Percentiles rank a stretch among this genome's conserved stretches.
These are phyloP conservation scores for Leptogaster cylindrica DNA, from an alignment of 2,888 invertebrate species.

Conservation along the genomic window DNA sequence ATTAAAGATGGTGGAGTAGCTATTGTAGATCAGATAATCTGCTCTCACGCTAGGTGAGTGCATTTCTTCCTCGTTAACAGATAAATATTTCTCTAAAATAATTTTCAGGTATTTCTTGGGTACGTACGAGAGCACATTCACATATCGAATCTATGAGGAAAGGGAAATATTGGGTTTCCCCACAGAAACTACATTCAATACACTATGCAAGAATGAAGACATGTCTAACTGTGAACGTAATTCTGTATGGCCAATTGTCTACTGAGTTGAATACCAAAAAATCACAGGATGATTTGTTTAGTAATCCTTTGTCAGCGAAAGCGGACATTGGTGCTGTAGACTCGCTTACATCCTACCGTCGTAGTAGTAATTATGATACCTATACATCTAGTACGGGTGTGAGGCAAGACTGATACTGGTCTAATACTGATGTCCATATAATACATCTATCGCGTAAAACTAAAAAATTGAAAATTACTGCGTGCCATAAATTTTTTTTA, in stretches of 20 bases:
- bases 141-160: conserved; percentile 96
- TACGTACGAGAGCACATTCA: conserved; percentile 93
- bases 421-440: no score
- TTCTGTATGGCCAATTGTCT: conserved; percentile 77
- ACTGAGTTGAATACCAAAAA: no score
- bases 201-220: conserved; percentile 66
- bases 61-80: background rate
- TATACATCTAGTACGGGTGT: no score
- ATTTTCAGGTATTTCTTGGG: conserved; percentile 76
- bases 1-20: conserved; percentile 83
- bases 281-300: no score
- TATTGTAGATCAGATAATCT: conserved; percentile 94
- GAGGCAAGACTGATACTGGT: no score
- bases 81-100: background rate
- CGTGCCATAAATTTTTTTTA: no score
- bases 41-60: conserved; percentile 76
- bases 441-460: no score
- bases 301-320: no score
- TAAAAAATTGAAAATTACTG: no score
- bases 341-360: no score
- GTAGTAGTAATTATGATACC: no score
- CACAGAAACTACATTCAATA: conserved; percentile 83
- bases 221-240: conserved; percentile 72
- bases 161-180: conserved; percentile 92
- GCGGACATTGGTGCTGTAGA: no score